Evolutionary conservation across 2,113 vertebrate genomes (phyloP), one percentile per base, ranked within the genome.

Genomic region (Acrocephalus arundinaceus): DNA sequence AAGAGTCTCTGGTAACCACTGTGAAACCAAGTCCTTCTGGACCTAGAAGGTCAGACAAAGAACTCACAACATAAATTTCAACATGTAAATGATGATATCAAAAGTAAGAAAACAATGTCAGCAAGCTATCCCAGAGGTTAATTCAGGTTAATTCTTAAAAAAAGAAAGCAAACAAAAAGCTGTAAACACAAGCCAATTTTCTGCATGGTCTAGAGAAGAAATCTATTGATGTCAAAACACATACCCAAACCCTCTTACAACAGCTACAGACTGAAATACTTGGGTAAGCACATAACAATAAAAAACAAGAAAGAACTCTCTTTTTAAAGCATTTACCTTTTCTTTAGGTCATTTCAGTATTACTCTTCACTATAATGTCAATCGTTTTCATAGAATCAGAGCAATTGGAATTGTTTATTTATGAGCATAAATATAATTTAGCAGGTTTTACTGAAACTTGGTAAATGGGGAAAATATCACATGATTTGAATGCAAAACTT

Each of bases 1-100:
- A 98, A 65, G 99, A 99, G 82, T 99, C 99, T 97, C 99, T 99
- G 84, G 99, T 99, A 84, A 99, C 99, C 14, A 99, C 99, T 7
- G 99, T 99, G 94, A 99, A 99, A 54, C 99, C 99, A 85, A 99
- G 98, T 66, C 99, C 99, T 95, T 99, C 99, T 15, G 98, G 96
- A 94, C 99, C 99, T 99, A 96, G 25, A 63, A 80, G 3, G 30
- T 43, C 33, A 97, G 88, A 91, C 24, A 71, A 67, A 92, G 33
- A 96, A 89, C 7, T 73, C 54, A 18, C 62, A 71, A 17, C 6
- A 28, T 71, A 35, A 83, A 73, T 57, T 65, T 85, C 66, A 87
- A 67, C 25, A 90, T 21, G 25, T 51, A 88, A 91, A 95, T 1
- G 0, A 62, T 28, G 45, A 84, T 37, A 73, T 46, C 66, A 7